Evolutionary conservation across 2,888 invertebrate genomes (phyloP), one percentile per base, ranked within the genome.

Genomic region (Macroteleia sp.): DNA sequence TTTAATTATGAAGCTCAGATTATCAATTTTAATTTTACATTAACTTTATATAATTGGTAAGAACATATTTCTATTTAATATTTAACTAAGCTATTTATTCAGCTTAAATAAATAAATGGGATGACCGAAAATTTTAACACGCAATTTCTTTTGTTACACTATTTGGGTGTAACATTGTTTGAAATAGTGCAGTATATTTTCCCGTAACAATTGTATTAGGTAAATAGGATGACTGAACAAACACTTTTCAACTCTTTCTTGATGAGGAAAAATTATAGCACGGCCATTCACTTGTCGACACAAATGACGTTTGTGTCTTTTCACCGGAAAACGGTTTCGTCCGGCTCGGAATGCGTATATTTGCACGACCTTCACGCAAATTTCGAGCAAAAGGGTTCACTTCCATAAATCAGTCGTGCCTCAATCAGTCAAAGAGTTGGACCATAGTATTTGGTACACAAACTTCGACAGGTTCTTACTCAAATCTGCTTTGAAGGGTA

Each of bases 301-400:
- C 69, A 66, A 80, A 76, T 78, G 75, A 78, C 77, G 71, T 59
- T 61, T 69, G 59, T 69, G 79, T 79, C 76, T 77, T 79, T 77
- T 73, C 59, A 70, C 32, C 32, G 41, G 52, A 50, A 57, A 32
- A 74, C 59, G 20, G 42, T 54, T 44, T 69, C 52, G 75, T 73
- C 67, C 73, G 32, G 50, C 28, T 32, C 17, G 73, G 74, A 80
- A 77, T 75, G 67, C 64, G 52, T 77, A 62, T 71, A 73, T 76
- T 83, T 81, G 80, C 77, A 66, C 80, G 83, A 82, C 86, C 86
- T 85, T 86, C 83, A 79, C 83, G 86, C 86, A 82, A 86, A 86
- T 85, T 82, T 87, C 81, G 83, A 77, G 83, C 85, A 82, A 87
- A 89, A 87, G 86, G 85, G 85, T 89, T 87, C 78, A 64, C 44